Base-by-base conservation (phyloP, 2,888 invertebrate genomes). In the Parochlus steinenii region DNA sequence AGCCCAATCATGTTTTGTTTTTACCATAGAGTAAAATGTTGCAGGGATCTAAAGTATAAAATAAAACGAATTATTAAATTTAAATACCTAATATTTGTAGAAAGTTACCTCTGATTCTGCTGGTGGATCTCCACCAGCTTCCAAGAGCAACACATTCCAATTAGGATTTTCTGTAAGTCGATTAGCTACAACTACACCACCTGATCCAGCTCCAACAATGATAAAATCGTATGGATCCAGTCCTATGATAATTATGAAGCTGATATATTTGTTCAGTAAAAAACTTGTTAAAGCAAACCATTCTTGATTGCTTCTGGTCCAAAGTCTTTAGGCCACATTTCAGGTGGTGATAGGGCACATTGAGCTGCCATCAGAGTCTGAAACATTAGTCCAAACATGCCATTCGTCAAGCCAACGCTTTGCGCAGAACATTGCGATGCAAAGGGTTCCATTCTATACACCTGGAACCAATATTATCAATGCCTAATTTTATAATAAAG, bases 311-410 rank as follows among this genome's bases (percentile, higher is more conserved):
- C 44, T 0, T 31, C 23, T 6, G 46, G 46, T 3, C 48, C 48
- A 37, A 52, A 52, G 36, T 74, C 73, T 7, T 48, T 46, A 0
- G 74, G 74, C 62, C 72, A 74, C 3, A 59, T 39, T 2, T 57
- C 58, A 30, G 61, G 55, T 0, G 61, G 58, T 1, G 61, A 58
- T 7, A 74, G 45, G 1, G 61, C 56, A 43, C 75, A 74, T 44
- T 74, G 71, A 0, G 71, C 66, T 1, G 63, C 52, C 8, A 74
- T 46, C 17, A 78, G 49, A 0, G 65, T 58, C 43, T 71, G 69
- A 18, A 77, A 45, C 0, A 74, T 51, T 2, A 67, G 59, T 2
- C 60, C 48, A 38, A 77, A 71, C 36, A 72, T 29, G 50, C 46
- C 62, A 11, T 48, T 50, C 4, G 46, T 43, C 3, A 45, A 5